Conservation (phyloP, 1,140 invertebrate species). For the Planococcus citri region DNA sequence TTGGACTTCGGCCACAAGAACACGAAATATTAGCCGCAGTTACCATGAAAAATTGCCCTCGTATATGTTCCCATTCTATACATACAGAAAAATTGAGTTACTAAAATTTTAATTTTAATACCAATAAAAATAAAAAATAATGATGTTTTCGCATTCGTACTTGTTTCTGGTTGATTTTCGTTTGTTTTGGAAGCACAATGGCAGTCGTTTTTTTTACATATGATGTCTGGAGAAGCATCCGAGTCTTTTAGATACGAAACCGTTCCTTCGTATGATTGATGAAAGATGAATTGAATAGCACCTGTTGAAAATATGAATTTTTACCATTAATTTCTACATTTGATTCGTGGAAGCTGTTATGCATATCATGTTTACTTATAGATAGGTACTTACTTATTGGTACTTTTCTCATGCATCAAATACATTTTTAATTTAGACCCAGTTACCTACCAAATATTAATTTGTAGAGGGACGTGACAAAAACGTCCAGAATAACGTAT, state of each 20-base stretch:
- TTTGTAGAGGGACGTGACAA: too few relatives aligned
- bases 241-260: neutral
- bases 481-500: too few relatives aligned
- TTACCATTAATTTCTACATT: too few relatives aligned
- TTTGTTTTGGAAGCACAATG: neutral
- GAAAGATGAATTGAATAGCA: neutral
- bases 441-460: too few relatives aligned
- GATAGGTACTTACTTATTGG: too few relatives aligned
- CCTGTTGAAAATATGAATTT: constrained; percentile 8
- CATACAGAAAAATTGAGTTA: constrained; percentile 16
- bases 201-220: neutral
- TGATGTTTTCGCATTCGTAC: too few relatives aligned
- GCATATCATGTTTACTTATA: too few relatives aligned
- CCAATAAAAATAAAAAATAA: too few relatives aligned
- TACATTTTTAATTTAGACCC: too few relatives aligned
- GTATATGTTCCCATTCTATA: constrained; percentile 46
- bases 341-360: too few relatives aligned
- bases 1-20: constrained; percentile 55
- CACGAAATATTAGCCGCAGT: constrained; percentile 69
- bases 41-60: constrained; percentile 63
- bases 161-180: neutral
- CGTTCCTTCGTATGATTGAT: constrained; percentile 10
- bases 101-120: too few relatives aligned
- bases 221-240: neutral
- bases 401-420: too few relatives aligned